Base-by-base conservation (phyloP, 1,140 invertebrate genomes). In the Tetraneura akinire region DNA sequence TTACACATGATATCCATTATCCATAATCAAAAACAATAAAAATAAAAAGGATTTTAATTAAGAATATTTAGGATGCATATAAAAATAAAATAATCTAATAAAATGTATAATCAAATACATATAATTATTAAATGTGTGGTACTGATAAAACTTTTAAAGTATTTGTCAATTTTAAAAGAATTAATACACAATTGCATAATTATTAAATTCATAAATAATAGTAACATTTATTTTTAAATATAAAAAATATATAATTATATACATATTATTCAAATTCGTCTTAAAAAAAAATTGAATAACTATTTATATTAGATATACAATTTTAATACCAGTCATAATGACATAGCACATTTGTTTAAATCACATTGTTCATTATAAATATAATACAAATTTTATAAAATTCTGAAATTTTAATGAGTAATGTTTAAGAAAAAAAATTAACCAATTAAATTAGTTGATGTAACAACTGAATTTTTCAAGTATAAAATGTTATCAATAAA, bases 281-380 rank as follows among this genome's bases (percentile, higher is more conserved):
- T 1, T 66, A 37, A 37, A 11, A 66, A n/a, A 66, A n/a, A 66
- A 21, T 66, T 37, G n/a, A 45, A 13, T 45, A 11, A 23, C 64
- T 16, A 16, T 66, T 18, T 14, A 66, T 37, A 66, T 42, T 14
- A 14, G 13, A 45, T 23, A 45, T n/a, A 23, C 29, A 68, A 45
- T n/a, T 37, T 10, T 11, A 45, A 0, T n/a, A 45, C 11, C 23
- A 10, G 1, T 45, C 21, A 23, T 23, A 14, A 1, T 45, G 11
- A 26, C 11, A 68, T 68, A 68, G 21, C 18, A 66, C 13, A 68
- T 68, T 45, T n/a, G 45, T 47, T 71, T 29, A 70, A 70, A 70
- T 49, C 16, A 14, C 21, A 70, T 11, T 70, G 1, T 10, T 49
- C 3, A n/a, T 68, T 9, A 71, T 51, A 51, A 51, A 71, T 29